Evolutionary conservation across 2,113 vertebrate species (phyloP).

Genomic region (Anser brachyrhynchus): DNA sequence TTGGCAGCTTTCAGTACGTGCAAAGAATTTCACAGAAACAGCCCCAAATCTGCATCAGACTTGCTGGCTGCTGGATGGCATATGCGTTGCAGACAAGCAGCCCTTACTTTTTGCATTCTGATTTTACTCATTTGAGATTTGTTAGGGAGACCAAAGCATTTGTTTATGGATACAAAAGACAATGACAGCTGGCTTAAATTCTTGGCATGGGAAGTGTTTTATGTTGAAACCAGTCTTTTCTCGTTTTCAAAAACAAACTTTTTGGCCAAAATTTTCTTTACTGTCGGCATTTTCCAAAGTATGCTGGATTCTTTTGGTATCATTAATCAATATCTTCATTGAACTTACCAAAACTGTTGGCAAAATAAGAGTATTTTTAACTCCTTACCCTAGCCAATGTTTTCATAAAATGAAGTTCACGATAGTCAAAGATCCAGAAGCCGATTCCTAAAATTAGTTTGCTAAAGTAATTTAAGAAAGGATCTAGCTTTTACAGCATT

Average conservation of each 20-base stretch:
- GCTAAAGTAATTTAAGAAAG: constrained; percentile 17
- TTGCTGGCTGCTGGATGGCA: not conserved
- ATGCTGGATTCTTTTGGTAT: not conserved
- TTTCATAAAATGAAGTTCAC: not conserved
- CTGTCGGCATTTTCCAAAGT: not conserved
- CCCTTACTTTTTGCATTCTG: not conserved
- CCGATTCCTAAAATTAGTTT: not conserved
- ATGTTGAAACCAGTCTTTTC: constrained; percentile 1
- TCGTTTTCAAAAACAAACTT: not conserved
- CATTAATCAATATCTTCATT: not conserved
- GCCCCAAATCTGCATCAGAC: rapidly evolving
- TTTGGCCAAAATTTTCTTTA: not conserved
- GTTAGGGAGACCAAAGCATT: constrained; percentile 49
- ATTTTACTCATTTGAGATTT: not conserved
- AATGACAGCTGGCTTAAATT: constrained; percentile 60
- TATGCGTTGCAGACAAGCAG: not conserved
- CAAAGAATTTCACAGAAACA: not conserved
- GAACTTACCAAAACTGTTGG: not conserved
- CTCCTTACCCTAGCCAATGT: not conserved
- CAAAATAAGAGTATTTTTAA: not conserved
- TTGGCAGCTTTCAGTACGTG: rapidly evolving
- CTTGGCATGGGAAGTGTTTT: constrained; percentile 26
- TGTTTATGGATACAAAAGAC: constrained; percentile 57
- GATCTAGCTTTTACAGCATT: not conserved
- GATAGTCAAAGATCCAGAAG: not conserved